A percentile compares a stretch with the other conserved stretches of the same genome.
Conservation (phyloP, 2,113 vertebrate genomes). For the Tapirus terrestris region DNA sequence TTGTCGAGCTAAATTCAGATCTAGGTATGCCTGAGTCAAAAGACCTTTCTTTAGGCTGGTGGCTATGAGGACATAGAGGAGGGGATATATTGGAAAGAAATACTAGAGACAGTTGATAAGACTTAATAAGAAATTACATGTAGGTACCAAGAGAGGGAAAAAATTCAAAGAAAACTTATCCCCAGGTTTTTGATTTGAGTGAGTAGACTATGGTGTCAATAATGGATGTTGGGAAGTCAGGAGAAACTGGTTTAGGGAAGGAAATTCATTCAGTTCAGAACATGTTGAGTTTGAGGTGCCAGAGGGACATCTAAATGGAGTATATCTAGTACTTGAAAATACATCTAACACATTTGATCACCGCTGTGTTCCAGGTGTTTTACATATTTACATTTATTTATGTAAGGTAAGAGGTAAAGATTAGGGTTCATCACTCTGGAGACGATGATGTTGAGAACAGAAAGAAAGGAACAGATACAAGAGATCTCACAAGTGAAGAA, state of each 20-base stretch:
- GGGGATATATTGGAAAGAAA: background rate
- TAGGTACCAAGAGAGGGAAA: background rate
- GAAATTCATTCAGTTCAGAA: background rate
- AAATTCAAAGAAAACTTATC: background rate
- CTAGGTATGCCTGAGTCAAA: background rate
- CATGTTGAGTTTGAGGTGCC: background rate
- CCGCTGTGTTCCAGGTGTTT: background rate
- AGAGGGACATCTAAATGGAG: background rate
- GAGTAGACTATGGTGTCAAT: background rate
- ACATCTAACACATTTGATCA: background rate
- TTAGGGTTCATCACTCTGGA: background rate
- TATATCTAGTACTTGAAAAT: background rate
- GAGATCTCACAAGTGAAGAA: background rate
- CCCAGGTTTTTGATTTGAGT: background rate
- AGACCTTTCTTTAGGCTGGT: background rate
- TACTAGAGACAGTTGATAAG: background rate
- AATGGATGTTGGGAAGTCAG: background rate
- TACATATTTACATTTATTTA: conserved; percentile 2
- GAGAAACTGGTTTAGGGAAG: background rate
- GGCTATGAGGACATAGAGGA: background rate
- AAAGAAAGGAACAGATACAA: conserved; percentile 16
- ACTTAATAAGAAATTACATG: background rate
- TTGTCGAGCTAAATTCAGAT: conserved; percentile 4
- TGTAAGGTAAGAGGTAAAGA: background rate
- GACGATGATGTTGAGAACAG: background rate